Conservation (phyloP, 2,888 invertebrate species). For the Erebia epiphron region DNA sequence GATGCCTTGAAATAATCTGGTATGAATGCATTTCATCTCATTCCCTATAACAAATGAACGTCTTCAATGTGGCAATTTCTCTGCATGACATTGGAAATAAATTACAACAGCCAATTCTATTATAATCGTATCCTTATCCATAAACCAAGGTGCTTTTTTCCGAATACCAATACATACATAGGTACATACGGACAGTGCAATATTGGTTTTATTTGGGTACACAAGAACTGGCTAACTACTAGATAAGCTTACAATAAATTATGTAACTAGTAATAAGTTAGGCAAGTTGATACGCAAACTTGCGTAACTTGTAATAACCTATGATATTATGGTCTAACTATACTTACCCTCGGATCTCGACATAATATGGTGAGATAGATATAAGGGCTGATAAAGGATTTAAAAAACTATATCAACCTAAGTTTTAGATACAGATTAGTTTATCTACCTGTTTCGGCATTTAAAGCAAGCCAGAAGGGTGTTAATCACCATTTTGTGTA, state of each 20-base stretch:
- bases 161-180: background rate
- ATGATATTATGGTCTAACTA: too few species aligned
- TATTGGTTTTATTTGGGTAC: conserved; percentile 3
- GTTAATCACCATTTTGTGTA: background rate
- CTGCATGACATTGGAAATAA: background rate
- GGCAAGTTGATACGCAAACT: conserved; percentile 13
- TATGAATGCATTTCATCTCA: conserved; percentile 9
- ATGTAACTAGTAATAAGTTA: background rate
- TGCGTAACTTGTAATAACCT: background rate
- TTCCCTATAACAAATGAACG: background rate
- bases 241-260: background rate
- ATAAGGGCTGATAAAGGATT: too few species aligned
- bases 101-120: background rate
- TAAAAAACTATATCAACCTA: too few species aligned
- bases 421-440: too few species aligned
- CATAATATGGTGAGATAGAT: too few species aligned
- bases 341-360: too few species aligned
- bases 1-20: background rate
- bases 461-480: too few species aligned
- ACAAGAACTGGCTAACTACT: background rate
- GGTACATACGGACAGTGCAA: too few species aligned
- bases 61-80: background rate
- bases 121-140: too few species aligned
- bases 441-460: too few species aligned
- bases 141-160: background rate